Conservation (phyloP, 2,888 invertebrate species). For the Lithophane semibrunnea region DNA sequence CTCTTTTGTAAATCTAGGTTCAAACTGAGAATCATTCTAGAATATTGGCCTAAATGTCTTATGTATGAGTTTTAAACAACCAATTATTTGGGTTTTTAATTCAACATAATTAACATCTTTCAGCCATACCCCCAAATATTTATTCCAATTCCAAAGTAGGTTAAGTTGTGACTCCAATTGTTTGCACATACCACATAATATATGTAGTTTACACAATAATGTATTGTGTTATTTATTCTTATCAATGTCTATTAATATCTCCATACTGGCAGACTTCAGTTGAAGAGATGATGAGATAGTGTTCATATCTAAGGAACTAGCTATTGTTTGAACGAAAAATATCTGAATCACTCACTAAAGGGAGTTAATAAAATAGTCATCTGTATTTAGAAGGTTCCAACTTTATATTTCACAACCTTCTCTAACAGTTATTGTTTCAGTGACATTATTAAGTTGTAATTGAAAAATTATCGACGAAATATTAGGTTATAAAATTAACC, state of each 20-base stretch:
- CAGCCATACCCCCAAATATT: background rate
- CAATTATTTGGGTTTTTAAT: background rate
- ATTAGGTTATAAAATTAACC: background rate
- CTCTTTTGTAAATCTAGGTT: background rate
- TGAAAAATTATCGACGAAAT: background rate
- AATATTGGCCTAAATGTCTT: background rate
- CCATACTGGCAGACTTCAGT: background rate
- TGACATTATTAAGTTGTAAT: background rate
- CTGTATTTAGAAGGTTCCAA: background rate
- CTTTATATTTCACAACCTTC: background rate
- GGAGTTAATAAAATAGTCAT: background rate
- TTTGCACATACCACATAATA: background rate
- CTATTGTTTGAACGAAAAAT: background rate
- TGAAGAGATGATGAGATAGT: background rate
- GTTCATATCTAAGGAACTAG: background rate
- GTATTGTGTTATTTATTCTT: constrained; percentile 14
- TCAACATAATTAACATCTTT: background rate
- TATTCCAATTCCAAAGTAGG: constrained; percentile 3
- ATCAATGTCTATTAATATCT: constrained; percentile 1
- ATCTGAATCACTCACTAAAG: background rate
- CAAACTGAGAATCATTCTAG: background rate
- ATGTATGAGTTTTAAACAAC: background rate
- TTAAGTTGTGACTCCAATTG: background rate
- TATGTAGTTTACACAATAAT: background rate
- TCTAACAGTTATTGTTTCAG: background rate